phyloP scores from a whole-genome alignment of 1,140 invertebrate genomes.

The Pantala flavescens region DNA sequence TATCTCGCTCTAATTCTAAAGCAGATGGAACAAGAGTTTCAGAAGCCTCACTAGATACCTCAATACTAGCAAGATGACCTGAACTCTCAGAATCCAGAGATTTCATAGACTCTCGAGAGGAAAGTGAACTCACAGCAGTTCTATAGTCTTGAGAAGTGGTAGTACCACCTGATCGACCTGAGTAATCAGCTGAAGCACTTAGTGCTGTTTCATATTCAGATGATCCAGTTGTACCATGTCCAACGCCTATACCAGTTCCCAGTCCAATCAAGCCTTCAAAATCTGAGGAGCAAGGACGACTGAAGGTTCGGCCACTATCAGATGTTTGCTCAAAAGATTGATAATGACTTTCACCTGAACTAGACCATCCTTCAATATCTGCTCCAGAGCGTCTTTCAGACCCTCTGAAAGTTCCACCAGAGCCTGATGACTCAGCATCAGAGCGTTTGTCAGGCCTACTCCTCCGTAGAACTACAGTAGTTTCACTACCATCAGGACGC shows the following conservation, averaged over 20 bases:
- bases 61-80: constrained; percentile 73
- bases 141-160: constrained; percentile 69
- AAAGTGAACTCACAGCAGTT: constrained; percentile 69
- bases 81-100: constrained; percentile 81
- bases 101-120: constrained; percentile 78
- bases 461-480: constrained; percentile 32
- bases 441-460: constrained; percentile 40
- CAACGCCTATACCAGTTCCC: constrained; percentile 40
- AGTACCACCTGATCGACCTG: constrained; percentile 55
- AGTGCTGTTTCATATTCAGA: constrained; percentile 84
- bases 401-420: constrained; percentile 22
- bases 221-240: constrained; percentile 39
- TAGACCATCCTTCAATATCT: constrained; percentile 58
- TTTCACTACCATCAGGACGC: constrained; percentile 23
- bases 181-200: constrained; percentile 58
- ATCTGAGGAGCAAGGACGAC: constrained; percentile 77
- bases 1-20: constrained; percentile 39
- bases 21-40: constrained; percentile 77
- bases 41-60: constrained; percentile 73
- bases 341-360: constrained; percentile 81
- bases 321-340: constrained; percentile 72
- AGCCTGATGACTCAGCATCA: constrained; percentile 39
- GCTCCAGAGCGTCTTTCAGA: constrained; percentile 31
- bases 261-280: constrained; percentile 59
- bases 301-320: constrained; percentile 47